These are phyloP conservation scores for Cosmorhoe ocellata DNA, from an alignment of 2,888 invertebrate species.

Conservation along the genomic window DNA sequence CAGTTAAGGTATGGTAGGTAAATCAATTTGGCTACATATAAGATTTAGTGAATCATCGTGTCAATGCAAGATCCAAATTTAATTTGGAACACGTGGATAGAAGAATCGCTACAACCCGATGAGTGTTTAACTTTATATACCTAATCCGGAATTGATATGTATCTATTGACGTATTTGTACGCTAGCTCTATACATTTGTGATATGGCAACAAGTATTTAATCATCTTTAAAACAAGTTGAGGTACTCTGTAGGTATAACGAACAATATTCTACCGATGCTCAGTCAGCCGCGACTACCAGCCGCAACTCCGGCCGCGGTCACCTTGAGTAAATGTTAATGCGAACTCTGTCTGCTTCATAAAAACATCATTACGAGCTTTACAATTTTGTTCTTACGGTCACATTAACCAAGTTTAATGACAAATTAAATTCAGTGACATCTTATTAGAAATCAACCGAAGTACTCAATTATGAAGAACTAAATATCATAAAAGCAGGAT, in stretches of 20 bases:
- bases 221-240: constrained; percentile 48
- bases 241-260: constrained; percentile 52
- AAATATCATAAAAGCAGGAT: neutral
- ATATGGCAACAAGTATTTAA: constrained; percentile 35
- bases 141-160: constrained; percentile 9
- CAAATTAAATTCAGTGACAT: neutral
- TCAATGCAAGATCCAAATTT: neutral
- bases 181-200: constrained; percentile 29
- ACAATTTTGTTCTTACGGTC: constrained; percentile 53
- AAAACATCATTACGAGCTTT: constrained; percentile 63
- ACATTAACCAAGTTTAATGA: constrained; percentile 4
- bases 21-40: too few species aligned
- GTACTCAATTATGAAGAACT: neutral
- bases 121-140: constrained; percentile 14
- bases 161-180: constrained; percentile 22
- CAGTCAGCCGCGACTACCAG: constrained; percentile 75
- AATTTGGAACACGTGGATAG: constrained; percentile 12
- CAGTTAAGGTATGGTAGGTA: too few species aligned
- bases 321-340: constrained; percentile 80
- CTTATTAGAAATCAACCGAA: neutral
- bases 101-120: constrained; percentile 11
- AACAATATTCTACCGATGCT: constrained; percentile 65
- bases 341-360: constrained; percentile 63
- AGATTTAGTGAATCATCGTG: constrained; percentile 8
- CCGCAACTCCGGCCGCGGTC: constrained; percentile 74